Percentiles rank a stretch among this genome's conserved stretches.
Conservation (phyloP, 35 echinoderm and acorn worm species). For the Hemicentrotus pulcherrimus region DNA sequence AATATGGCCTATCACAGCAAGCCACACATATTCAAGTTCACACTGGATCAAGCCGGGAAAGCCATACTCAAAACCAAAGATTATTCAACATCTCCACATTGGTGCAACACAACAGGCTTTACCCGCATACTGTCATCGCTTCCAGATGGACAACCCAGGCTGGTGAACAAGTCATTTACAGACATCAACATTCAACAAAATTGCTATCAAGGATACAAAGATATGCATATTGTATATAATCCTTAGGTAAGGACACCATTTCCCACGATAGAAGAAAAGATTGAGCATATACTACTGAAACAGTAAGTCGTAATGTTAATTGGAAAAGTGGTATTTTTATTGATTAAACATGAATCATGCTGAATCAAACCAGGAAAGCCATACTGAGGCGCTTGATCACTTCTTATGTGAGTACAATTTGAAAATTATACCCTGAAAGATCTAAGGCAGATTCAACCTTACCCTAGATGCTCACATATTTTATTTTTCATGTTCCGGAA, state of each 20-base stretch:
- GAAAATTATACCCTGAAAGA: too few relatives aligned
- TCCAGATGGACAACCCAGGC: not conserved
- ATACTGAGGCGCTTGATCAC: too few relatives aligned
- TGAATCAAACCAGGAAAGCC: too few relatives aligned
- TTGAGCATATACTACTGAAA: too few relatives aligned
- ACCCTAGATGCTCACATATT: too few relatives aligned
- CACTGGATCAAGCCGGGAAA: constrained; percentile 24
- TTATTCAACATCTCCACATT: not conserved
- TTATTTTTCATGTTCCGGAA: too few relatives aligned
- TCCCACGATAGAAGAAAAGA: too few relatives aligned
- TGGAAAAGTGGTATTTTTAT: not conserved
- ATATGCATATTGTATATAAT: too few relatives aligned
- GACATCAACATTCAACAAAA: not conserved
- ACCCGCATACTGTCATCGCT: not conserved
- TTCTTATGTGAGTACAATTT: too few relatives aligned
- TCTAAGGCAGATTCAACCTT: too few relatives aligned
- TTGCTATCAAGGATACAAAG: too few relatives aligned
- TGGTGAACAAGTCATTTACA: not conserved
- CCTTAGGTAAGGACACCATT: too few relatives aligned
- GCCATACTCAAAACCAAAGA: not conserved
- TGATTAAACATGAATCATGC: not conserved
- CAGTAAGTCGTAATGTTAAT: not conserved
- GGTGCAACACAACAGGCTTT: not conserved
- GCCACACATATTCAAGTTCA: constrained; percentile 58
- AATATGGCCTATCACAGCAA: constrained; percentile 46